Evolutionary conservation across 2,797 vertebrate species (phyloP), one percentile per base, ranked within the genome.

Genomic region (Sebastes umbrosus): DNA sequence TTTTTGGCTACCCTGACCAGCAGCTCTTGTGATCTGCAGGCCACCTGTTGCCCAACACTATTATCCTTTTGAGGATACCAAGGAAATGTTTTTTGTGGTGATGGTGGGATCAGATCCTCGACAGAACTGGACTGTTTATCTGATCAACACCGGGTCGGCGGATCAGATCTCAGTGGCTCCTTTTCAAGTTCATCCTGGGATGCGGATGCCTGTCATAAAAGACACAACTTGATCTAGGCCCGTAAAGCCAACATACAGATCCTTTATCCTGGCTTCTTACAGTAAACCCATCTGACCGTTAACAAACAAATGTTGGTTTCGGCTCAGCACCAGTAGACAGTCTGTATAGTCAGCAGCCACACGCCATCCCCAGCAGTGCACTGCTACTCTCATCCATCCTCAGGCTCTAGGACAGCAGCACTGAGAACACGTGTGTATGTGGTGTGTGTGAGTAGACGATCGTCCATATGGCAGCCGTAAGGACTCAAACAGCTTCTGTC

Each of bases 351-450:
- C 85, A 79, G 74, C 87, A 87, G 74, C 86, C 86, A 87, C 86
- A 81, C 87, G 79, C 83, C 88, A 87, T 92, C 92, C 92, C 69
- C 85, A 83, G 84, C 80, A 83, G 83, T n/a, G 71, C 84, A 90
- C 95, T 95, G 94, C 90, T 95, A 92, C 93, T 92, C 92, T 95
- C 95, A 95, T 95, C 91, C 91, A 95, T 90, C 87, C 63, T 72
- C 63, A 31, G 75, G 63, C 79, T 90, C 84, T 88, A 87, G 88
- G 91, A 89, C 86, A 89, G 90, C 86, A 84, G 89, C 50, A 27
- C 54, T 36, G 84, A 80, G 74, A 70, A 67, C 60, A 73, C 75
- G 75, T 81, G 59, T 71, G 63, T 75, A 68, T 77, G 82, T 73
- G 69, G 69, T 66, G 22, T 34, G 75, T 63, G 67, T 54, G 66